phyloP scores from a whole-genome alignment of 1,140 invertebrate species.

The Orussus abietinus region DNA sequence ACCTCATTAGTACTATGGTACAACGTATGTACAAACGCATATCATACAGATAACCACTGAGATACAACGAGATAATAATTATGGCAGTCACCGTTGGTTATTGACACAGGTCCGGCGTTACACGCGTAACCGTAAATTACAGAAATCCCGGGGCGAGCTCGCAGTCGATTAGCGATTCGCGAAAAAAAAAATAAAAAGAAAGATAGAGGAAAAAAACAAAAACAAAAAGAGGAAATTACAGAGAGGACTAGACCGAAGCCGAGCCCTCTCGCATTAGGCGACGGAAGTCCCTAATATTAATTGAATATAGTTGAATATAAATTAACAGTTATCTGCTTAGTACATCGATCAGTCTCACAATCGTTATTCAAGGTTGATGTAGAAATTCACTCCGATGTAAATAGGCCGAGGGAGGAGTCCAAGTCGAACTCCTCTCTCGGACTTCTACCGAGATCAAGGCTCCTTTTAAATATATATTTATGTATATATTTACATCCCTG shows the following conservation, averaged over 20 bases:
- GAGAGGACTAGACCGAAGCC: too few relatives aligned
- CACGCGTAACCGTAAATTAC: too few relatives aligned
- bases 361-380: slow-evolving; percentile 35
- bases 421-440: slow-evolving; percentile 10
- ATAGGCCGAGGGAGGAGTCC: slow-evolving; percentile 1
- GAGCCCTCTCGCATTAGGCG: too few relatives aligned
- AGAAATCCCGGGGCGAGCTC: too few relatives aligned
- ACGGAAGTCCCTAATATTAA: too few relatives aligned
- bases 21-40: slow-evolving; percentile 23
- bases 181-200: too few relatives aligned
- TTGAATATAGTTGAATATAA: slow-evolving; percentile 43
- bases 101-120: too few relatives aligned
- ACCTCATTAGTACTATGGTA: slow-evolving; percentile 18
- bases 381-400: slow-evolving; percentile 14
- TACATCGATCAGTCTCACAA: slow-evolving; percentile 53
- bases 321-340: slow-evolving; percentile 46
- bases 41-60: slow-evolving; percentile 34
- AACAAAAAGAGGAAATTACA: too few relatives aligned
- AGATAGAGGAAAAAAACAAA: too few relatives aligned
- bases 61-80: slow-evolving; percentile 44
- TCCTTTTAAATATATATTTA: too few relatives aligned
- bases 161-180: too few relatives aligned
- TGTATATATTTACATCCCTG: too few relatives aligned
- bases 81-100: slow-evolving; percentile 44
- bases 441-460: slow-evolving; percentile 13